Percentiles rank a stretch among this genome's conserved stretches.
Evolutionary conservation across 2,797 vertebrate species (phyloP).

Genomic region (Sebastes taczanowskii): DNA sequence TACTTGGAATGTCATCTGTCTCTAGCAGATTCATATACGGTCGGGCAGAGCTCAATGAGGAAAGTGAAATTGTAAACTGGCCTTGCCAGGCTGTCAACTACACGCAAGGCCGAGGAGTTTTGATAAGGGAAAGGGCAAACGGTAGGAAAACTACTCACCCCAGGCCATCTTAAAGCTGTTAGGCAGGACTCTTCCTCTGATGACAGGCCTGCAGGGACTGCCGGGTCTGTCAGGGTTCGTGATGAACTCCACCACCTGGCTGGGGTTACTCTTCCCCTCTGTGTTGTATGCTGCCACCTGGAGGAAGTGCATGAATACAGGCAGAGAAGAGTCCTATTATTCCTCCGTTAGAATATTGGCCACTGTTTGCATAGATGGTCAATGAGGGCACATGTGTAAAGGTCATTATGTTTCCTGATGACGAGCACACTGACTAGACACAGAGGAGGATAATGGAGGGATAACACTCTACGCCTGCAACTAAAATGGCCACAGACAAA

Average conservation of each 20-base stretch:
- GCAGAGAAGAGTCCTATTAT: neutral
- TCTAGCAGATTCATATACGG: neutral
- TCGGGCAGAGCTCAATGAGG: conserved; percentile 7
- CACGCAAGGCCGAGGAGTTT: neutral
- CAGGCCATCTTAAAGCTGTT: conserved; percentile 92
- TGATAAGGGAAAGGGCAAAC: neutral
- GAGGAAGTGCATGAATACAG: conserved; percentile 26
- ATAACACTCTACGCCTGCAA: neutral
- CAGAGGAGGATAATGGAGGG: conserved; percentile 18
- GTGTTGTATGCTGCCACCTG: conserved; percentile 96
- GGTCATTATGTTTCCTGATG: conserved; percentile 28
- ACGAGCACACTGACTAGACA: conserved; percentile 10
- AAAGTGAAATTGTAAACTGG: conserved; percentile 12
- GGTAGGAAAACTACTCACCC: conserved; percentile 83
- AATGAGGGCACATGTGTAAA: conserved; percentile 20
- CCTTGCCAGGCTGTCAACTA: conserved; percentile 18
- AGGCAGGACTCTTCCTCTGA: conserved; percentile 92
- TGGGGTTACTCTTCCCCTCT: conserved; percentile 97
- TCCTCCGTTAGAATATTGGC: neutral
- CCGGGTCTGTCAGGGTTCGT: conserved; percentile 92
- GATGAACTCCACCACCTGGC: conserved; percentile 90
- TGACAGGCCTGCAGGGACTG: conserved; percentile 86
- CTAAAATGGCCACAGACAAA: conserved; percentile 33
- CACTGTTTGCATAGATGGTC: conserved; percentile 3
- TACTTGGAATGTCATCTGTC: conserved; percentile 19